A percentile compares a stretch with the other conserved stretches of the same genome.
phyloP scores from a whole-genome alignment of 1,140 invertebrate genomes.

The Stegodyphus mimosarum region DNA sequence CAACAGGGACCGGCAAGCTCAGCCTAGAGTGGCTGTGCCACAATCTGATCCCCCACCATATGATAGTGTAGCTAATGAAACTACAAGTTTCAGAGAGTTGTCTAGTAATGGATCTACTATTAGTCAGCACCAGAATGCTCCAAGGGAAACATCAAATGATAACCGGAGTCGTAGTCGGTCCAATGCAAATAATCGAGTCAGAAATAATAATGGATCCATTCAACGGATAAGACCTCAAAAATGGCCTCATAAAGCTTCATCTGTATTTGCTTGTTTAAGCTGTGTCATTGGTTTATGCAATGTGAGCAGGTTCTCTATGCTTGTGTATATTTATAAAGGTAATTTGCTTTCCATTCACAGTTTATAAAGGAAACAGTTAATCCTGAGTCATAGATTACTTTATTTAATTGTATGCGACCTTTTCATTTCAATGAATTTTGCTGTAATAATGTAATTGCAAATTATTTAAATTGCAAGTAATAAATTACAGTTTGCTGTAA shows the following conservation, averaged over 20 bases:
- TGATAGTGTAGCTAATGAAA: constrained; percentile 25
- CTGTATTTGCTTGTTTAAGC: constrained; percentile 82
- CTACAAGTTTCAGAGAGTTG: not conserved
- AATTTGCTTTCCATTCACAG: constrained; percentile 64
- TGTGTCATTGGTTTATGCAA: constrained; percentile 89
- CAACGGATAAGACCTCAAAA: constrained; percentile 27
- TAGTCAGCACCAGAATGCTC: not conserved
- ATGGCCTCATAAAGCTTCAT: constrained; percentile 65
- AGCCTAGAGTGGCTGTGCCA: not conserved
- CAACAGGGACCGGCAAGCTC: too few relatives aligned
- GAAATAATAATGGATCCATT: not conserved
- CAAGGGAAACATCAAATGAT: not conserved
- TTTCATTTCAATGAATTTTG: too few relatives aligned
- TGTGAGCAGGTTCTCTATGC: constrained; percentile 86
- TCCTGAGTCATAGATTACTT: too few relatives aligned
- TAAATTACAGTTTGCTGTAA: too few relatives aligned
- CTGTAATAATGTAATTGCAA: too few relatives aligned
- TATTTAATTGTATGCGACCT: too few relatives aligned
- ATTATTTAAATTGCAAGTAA: not conserved
- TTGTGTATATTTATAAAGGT: constrained; percentile 89
- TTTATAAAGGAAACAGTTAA: not conserved
- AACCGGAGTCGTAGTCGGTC: not conserved
- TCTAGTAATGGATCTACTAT: not conserved
- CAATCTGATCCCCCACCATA: constrained; percentile 38
- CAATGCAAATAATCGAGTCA: not conserved